Conservation (phyloP, 2,113 vertebrate species). For the Hippolais icterina region DNA sequence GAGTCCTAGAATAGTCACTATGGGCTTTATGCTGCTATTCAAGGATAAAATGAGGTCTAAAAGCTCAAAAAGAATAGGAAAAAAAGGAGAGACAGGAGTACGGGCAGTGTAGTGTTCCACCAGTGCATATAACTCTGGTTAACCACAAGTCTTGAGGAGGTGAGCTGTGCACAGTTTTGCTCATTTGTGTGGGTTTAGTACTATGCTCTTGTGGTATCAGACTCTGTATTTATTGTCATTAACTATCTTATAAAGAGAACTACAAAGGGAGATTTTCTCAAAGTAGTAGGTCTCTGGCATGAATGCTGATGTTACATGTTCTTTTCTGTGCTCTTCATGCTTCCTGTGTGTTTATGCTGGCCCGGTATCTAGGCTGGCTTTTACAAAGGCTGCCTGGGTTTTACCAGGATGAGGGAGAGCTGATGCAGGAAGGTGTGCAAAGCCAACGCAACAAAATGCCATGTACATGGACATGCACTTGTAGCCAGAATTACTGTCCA, state of each 20-base stretch:
- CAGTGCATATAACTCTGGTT: not conserved
- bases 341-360: not conserved
- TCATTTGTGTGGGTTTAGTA: not conserved
- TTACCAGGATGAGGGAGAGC: not conserved
- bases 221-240: not conserved
- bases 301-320: not conserved
- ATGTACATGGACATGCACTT: rapidly evolving
- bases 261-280: not conserved
- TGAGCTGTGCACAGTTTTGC: not conserved
- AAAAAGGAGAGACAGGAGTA: not conserved
- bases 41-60: not conserved
- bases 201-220: not conserved
- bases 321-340: not conserved
- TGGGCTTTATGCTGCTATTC: not conserved
- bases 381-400: not conserved
- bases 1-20: not conserved
- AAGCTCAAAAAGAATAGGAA: not conserved
- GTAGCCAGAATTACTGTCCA: not conserved
- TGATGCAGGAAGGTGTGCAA: not conserved
- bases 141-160: not conserved
- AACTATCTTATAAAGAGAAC: not conserved
- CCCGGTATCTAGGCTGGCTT: not conserved
- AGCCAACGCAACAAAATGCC: rapidly evolving
- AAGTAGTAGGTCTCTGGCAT: not conserved
- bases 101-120: rapidly evolving